A percentile compares a stretch with the other conserved stretches of the same genome.
Conservation (phyloP, 2,888 invertebrate genomes). For the Aradus depressus region DNA sequence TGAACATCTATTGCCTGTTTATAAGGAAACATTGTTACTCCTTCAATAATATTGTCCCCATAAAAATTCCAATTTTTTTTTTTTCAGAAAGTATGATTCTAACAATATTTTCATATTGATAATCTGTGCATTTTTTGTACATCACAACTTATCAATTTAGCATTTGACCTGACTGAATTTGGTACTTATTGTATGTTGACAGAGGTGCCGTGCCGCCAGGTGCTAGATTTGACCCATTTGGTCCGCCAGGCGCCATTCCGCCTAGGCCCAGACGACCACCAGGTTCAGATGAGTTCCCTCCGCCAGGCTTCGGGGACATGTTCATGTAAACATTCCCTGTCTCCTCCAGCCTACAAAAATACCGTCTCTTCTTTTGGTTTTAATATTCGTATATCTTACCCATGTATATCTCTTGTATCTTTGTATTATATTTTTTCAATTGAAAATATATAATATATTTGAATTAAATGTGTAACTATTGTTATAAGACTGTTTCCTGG, state of each 20-base stretch:
- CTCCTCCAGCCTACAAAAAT: constrained; percentile 5
- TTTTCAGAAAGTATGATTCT: no score
- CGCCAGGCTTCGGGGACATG: constrained; percentile 66
- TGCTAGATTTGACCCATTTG: constrained; percentile 76
- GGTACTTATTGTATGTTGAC: constrained; percentile 32
- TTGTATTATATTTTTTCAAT: constrained; percentile 11
- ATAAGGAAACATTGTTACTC: no score
- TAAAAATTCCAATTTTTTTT: no score
- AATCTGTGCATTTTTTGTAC: no score
- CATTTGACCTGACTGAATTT: no score
- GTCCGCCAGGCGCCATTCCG: constrained; percentile 47
- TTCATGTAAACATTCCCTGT: constrained; percentile 51
- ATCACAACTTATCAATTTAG: no score
- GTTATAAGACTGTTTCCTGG: no score
- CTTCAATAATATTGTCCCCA: no score
- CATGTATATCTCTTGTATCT: constrained; percentile 9
- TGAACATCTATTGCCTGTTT: no score
- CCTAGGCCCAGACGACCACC: constrained; percentile 40
- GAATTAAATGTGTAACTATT: no score
- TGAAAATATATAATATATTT: no score
- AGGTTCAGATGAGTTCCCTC: constrained; percentile 62
- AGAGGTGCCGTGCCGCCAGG: constrained; percentile 62
- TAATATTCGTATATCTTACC: constrained; percentile 7
- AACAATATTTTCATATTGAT: no score
- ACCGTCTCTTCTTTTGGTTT: constrained; percentile 13